Conservation (phyloP, 2,888 invertebrate species). For the Mylabris sibirica region DNA sequence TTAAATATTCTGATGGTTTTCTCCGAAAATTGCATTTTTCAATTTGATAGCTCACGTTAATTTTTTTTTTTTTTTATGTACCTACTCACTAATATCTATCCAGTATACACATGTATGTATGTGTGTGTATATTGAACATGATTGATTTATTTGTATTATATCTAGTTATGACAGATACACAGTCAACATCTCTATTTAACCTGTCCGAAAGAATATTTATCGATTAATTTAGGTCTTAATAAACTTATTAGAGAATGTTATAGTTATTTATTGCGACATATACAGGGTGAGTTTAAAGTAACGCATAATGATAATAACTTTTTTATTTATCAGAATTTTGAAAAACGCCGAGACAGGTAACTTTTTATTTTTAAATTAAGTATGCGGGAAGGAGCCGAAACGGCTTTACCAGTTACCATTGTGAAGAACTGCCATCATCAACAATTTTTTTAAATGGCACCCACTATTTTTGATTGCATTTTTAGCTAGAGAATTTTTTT, state of each 20-base stretch:
- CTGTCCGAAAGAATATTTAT: constrained; percentile 34
- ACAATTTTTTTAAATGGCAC: too few species aligned
- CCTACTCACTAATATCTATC: constrained; percentile 24
- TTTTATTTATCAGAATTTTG: too few species aligned
- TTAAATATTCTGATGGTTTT: constrained; percentile 37
- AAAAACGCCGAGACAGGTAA: too few species aligned
- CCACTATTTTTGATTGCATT: too few species aligned
- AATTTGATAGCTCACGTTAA: background rate
- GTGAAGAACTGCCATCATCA: too few species aligned
- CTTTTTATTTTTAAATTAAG: too few species aligned
- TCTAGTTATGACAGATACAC: constrained; percentile 38
- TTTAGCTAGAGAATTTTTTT: too few species aligned
- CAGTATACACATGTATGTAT: too few species aligned
- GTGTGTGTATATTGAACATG: constrained; percentile 14
- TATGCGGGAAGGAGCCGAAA: too few species aligned
- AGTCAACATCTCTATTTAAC: constrained; percentile 36
- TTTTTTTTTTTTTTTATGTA: background rate
- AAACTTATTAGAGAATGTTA: constrained; percentile 26
- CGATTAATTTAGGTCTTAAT: constrained; percentile 34
- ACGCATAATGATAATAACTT: too few species aligned
- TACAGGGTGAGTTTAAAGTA: too few species aligned
- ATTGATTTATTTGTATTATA: constrained; percentile 39
- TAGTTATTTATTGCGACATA: constrained; percentile 27
- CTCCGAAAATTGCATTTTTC: constrained; percentile 41
- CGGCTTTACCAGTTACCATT: too few species aligned